Base-by-base conservation (phyloP, 1,140 invertebrate species). In the Anastatus disparis region DNA sequence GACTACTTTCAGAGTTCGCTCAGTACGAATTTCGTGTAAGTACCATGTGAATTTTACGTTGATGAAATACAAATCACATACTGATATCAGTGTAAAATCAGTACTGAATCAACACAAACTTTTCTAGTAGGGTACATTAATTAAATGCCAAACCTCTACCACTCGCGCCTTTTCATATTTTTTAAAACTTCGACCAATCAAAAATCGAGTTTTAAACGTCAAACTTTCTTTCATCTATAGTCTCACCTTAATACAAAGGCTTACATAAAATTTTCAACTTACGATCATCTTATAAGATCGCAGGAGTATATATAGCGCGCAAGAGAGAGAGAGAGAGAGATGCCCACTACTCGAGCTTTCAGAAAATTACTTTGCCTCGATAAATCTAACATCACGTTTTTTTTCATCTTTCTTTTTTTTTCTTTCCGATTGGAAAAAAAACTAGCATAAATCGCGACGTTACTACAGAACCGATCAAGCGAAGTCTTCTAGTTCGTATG, bases 311-410 rank as follows among this genome's bases (percentile, higher is more conserved):
- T n/a, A n/a, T n/a, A n/a, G n/a, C n/a, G n/a, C n/a, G n/a, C n/a
- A n/a, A n/a, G n/a, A n/a, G n/a, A n/a, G n/a, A n/a, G n/a, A n/a
- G n/a, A n/a, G n/a, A n/a, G n/a, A n/a, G n/a, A n/a, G n/a, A n/a
- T n/a, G n/a, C n/a, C n/a, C n/a, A n/a, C n/a, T n/a, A n/a, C n/a
- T n/a, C n/a, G n/a, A n/a, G n/a, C n/a, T n/a, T n/a, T n/a, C n/a
- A n/a, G n/a, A n/a, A 69, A 69, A 69, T 69, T 69, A 44, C 58
- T 50, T 46, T 26, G 26, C 59, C 40, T n/a, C n/a, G 22, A 69
- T 69, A 68, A 68, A 68, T 68, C 55, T 20, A 15, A 2, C 2
- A 4, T 31, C 15, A 17, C 8, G 1, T 4, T 56, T 7, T 13
- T 15, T 56, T 20, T 38, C 29, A 17, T 20, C 10, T 38, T 56